Conservation (phyloP, 2,113 vertebrate genomes). For the Ptilorrhoa leucosticta region DNA sequence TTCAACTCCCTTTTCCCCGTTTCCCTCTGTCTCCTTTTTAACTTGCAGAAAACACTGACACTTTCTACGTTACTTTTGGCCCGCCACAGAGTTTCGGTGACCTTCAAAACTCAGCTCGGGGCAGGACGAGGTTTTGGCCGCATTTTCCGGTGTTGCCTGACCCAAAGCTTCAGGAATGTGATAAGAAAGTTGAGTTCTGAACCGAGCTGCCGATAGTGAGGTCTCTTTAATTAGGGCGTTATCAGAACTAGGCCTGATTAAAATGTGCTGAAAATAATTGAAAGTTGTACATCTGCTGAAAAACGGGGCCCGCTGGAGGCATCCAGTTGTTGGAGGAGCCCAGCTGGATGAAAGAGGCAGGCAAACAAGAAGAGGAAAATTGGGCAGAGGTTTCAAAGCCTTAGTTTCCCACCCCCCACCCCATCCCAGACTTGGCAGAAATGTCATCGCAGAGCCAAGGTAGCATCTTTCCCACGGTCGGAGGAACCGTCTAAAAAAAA, state of each 20-base stretch:
- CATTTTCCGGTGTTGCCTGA: conserved; percentile 55
- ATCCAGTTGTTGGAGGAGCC: conserved; percentile 45
- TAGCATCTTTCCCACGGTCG: conserved; percentile 76
- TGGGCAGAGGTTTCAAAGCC: conserved; percentile 34
- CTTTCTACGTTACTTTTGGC: conserved; percentile 52
- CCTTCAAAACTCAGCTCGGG: conserved; percentile 65
- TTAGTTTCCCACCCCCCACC: conserved; percentile 26
- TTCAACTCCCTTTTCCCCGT: conserved; percentile 30
- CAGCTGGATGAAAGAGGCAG: neutral
- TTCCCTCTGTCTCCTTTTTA: neutral
- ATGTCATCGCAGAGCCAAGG: conserved; percentile 59
- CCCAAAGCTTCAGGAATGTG: conserved; percentile 63
- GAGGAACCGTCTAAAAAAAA: neutral
- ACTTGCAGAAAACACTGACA: conserved; percentile 19
- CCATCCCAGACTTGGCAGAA: conserved; percentile 47
- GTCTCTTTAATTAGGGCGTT: conserved; percentile 72
- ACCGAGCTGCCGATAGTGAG: conserved; percentile 38
- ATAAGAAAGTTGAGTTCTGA: conserved; percentile 55
- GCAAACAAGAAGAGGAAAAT: neutral
- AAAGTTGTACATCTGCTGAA: conserved; percentile 55
- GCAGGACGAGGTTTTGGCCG: conserved; percentile 56
- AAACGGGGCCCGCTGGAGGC: conserved; percentile 4
- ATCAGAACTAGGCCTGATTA: conserved; percentile 68
- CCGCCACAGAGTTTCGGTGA: conserved; percentile 28
- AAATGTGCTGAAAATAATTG: conserved; percentile 67